Evolutionary conservation across 2,113 vertebrate species (phyloP).

Genomic region (Heptranchias perlo): DNA sequence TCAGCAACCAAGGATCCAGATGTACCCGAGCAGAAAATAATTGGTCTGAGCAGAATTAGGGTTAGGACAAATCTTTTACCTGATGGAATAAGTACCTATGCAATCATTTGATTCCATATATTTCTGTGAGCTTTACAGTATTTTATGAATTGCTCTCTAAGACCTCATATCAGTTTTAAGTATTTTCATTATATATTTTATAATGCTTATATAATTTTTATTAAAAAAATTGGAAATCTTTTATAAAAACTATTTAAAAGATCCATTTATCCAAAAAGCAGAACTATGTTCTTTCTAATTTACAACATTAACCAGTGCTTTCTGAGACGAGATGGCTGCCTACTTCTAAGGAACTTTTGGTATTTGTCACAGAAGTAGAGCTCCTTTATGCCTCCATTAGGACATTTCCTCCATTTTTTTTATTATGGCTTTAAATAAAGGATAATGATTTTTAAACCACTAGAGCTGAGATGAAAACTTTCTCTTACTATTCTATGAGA

Average conservation of each 20-base stretch:
- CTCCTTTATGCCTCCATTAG: neutral
- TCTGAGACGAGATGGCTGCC: neutral
- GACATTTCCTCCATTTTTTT: neutral
- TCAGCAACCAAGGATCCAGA: neutral
- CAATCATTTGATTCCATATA: neutral
- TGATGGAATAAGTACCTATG: neutral
- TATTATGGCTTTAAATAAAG: neutral
- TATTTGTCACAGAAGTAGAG: neutral
- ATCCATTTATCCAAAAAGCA: neutral
- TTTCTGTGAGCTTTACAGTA: neutral
- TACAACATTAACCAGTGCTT: neutral
- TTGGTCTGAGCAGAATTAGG: neutral
- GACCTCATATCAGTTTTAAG: neutral
- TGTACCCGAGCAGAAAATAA: neutral
- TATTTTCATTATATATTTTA: neutral
- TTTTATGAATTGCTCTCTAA: neutral
- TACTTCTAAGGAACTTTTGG: neutral
- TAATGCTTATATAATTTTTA: neutral
- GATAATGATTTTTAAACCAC: neutral
- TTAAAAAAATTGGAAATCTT: neutral
- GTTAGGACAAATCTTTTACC: neutral
- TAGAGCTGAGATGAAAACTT: neutral
- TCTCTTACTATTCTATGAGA: neutral
- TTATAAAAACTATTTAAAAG: neutral
- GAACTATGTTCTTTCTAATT: neutral